Evolutionary conservation across 2,797 vertebrate genomes (phyloP), one percentile per base, ranked within the genome.

Genomic region (Bryconaethiops microstoma): DNA sequence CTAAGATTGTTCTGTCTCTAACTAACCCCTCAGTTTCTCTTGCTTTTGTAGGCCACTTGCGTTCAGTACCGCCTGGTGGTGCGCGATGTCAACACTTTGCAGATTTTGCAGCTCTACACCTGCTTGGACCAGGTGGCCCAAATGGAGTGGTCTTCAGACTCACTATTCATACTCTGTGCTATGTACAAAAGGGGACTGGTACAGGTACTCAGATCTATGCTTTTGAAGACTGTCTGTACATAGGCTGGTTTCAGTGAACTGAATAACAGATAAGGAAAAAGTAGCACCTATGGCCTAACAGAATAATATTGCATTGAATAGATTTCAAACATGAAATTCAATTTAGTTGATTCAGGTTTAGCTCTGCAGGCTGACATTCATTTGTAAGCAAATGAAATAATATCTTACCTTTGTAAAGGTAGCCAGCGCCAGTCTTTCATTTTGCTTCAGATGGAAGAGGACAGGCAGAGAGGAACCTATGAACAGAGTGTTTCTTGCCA

Each of bases 141-240:
- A 73, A 86, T 98, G 17, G 97, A 97, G 42, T 99, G 98, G 98
- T 98, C 97, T 0, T 96, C 97, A 0, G 98, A 99, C 86, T 99
- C 97, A 0, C 94, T 96, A 16, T 99, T 99, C 85, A 91, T 99
- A 64, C 88, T 99, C 7, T 99, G 98, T 1, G 97, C 97, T 77
- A 97, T 99, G 96, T 98, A 96, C 92, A 97, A 95, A 87, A 92
- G 98, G 7, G 98, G 97, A 13, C 80, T 98, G 2, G 96, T 99
- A 48, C 98, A 99, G 97, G 97, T 98, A 85, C 12, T n/a, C 19
- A 40, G 68, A 57, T 35, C 23, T 7, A 39, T 29, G 23, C 4
- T n/a, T 48, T 55, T 35, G 13, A 54, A 39, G n/a, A 25, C 52
- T 17, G n/a, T 52, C 68, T 25, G 68, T 80, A 75, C 5, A 45